Percentiles rank a stretch among this genome's conserved stretches.
Evolutionary conservation across 2,797 vertebrate genomes (phyloP).

Genomic region (Phataginus tricuspis): DNA sequence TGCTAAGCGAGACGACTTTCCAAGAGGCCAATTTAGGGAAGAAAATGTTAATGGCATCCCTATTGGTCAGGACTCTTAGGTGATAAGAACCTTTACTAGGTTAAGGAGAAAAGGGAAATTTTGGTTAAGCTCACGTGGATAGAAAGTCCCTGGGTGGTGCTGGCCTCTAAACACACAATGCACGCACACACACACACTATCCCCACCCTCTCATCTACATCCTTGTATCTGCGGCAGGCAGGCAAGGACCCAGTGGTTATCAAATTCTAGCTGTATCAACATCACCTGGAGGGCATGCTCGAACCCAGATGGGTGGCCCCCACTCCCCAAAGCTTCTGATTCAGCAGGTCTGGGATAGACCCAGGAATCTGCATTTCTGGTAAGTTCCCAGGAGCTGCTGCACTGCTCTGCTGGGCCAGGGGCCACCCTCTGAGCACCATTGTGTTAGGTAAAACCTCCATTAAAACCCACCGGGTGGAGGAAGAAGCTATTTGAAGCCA

Average conservation of each 20-base stretch:
- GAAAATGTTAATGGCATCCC: not conserved
- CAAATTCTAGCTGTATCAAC: rapidly evolving
- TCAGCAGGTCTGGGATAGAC: not conserved
- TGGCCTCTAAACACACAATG: too few relatives aligned
- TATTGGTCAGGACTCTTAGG: not conserved
- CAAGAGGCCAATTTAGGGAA: not conserved
- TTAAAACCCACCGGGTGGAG: not conserved
- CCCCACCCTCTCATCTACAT: not conserved
- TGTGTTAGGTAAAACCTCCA: not conserved
- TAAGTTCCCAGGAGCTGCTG: not conserved
- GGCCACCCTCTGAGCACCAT: not conserved
- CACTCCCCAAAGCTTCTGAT: not conserved
- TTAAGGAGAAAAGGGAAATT: not conserved
- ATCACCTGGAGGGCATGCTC: not conserved
- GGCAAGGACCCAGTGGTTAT: rapidly evolving
- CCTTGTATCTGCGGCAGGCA: not conserved
- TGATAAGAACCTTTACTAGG: not conserved
- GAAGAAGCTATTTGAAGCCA: not conserved
- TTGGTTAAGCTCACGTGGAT: not conserved
- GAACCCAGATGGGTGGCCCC: not conserved
- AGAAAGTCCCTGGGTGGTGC: not conserved
- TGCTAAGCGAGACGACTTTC: not conserved
- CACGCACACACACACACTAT: too few relatives aligned
- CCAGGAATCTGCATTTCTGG: not conserved
- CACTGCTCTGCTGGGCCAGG: rapidly evolving